phyloP scores from a whole-genome alignment of 2,888 invertebrate genomes.

The Patella ulyssiponensis region DNA sequence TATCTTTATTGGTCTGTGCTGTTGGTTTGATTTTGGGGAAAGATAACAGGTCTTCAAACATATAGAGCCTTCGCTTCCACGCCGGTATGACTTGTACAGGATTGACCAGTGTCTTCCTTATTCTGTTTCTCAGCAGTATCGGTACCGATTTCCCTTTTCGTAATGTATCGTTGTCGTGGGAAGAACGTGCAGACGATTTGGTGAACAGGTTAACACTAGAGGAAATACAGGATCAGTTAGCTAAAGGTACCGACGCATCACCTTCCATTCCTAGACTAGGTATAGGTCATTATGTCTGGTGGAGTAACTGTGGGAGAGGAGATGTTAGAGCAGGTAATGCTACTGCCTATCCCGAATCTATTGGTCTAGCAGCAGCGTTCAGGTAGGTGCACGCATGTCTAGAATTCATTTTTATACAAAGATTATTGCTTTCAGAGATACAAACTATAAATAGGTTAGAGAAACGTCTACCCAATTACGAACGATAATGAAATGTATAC shows the following conservation, averaged over 20 bases:
- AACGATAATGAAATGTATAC: too few relatives aligned
- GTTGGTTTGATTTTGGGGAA: too few relatives aligned
- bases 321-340: constrained; percentile 57
- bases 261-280: constrained; percentile 58
- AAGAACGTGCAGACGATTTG: constrained; percentile 62
- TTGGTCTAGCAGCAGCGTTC: constrained; percentile 66
- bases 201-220: constrained; percentile 55
- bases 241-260: constrained; percentile 41
- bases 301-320: constrained; percentile 64
- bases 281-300: constrained; percentile 61
- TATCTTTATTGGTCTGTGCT: too few relatives aligned
- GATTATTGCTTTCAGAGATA: too few relatives aligned
- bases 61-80: too few relatives aligned
- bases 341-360: constrained; percentile 64
- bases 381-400: constrained; percentile 41
- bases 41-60: too few relatives aligned
- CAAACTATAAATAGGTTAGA: too few relatives aligned
- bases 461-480: too few relatives aligned
- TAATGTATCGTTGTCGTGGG: not conserved
- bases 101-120: too few relatives aligned
- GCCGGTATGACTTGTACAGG: too few relatives aligned
- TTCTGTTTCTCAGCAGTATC: too few relatives aligned
- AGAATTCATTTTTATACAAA: too few relatives aligned
- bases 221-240: constrained; percentile 58
- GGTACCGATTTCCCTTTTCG: not conserved